A percentile compares a stretch with the other conserved stretches of the same genome.
phyloP scores from a whole-genome alignment of 2,797 vertebrate genomes.

The Schizothorax lantsangensis region DNA sequence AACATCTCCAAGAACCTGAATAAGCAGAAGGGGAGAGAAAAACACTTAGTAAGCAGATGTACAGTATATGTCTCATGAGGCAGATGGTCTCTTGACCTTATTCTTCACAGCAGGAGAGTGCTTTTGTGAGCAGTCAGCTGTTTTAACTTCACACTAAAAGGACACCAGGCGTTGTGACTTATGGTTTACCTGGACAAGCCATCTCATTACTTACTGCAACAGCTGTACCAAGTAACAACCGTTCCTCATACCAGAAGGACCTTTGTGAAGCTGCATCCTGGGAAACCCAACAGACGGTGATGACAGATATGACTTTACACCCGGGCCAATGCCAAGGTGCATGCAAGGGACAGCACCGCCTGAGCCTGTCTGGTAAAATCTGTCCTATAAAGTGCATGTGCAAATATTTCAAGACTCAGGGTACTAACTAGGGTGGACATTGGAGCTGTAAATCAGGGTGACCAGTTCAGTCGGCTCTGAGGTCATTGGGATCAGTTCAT shows the following conservation, averaged over 20 bases:
- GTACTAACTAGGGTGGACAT: slow-evolving; percentile 24
- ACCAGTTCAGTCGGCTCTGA: background rate
- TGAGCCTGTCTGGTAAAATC: slow-evolving; percentile 8
- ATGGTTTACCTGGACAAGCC: slow-evolving; percentile 46
- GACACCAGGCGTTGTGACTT: slow-evolving; percentile 24
- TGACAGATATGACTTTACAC: slow-evolving; percentile 3
- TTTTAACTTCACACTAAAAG: slow-evolving; percentile 33
- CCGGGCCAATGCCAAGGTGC: background rate
- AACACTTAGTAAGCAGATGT: slow-evolving; percentile 2
- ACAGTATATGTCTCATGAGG: background rate
- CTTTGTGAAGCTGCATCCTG: slow-evolving; percentile 15
- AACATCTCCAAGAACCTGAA: slow-evolving; percentile 88
- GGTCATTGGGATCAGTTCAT: slow-evolving; percentile 22
- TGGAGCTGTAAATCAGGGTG: slow-evolving; percentile 41
- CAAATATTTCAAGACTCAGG: slow-evolving; percentile 30
- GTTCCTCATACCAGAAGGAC: slow-evolving; percentile 6
- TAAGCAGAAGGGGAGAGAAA: background rate
- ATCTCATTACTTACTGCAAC: slow-evolving; percentile 56
- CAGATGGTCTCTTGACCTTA: slow-evolving; percentile 44
- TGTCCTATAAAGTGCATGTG: slow-evolving; percentile 16
- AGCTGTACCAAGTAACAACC: slow-evolving; percentile 46
- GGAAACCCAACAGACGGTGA: slow-evolving; percentile 5
- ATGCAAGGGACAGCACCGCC: background rate
- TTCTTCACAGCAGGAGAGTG: background rate
- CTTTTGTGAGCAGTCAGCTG: slow-evolving; percentile 32